Base-by-base conservation (phyloP, 37 sponge, comb jelly and placozoan genomes). In the Aplysina aerophoba region DNA sequence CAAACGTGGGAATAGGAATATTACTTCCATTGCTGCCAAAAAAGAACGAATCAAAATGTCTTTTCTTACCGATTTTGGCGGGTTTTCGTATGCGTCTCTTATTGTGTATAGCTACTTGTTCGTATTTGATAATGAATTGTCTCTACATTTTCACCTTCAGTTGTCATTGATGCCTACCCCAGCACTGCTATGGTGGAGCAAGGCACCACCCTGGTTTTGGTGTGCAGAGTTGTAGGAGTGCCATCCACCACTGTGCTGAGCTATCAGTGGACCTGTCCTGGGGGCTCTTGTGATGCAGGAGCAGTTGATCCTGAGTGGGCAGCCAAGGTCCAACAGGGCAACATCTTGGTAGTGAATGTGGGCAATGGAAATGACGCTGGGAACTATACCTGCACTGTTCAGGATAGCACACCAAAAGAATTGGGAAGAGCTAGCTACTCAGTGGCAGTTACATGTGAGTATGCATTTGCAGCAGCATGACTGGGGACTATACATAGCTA, bases 121-220 rank as follows among this genome's bases (percentile, higher is more conserved):
- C n/a, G n/a, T n/a, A n/a, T 57, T 57, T 57, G 17, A 57, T 67
- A 67, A 15, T 14, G 15, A 67, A 14, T 14, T 67, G 15, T 67
- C n/a, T 15, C 14, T 25, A 21, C 15, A 21, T 36, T 25, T 6
- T 22, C 78, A 39, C 14, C 20, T 17, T 41, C 54, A 75, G 78
- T 75, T 19, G n/a, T 53, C n/a, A 75, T 75, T 24, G 78, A 75
- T 75, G 78, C 78, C 78, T 75, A 75, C 54, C 78, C 78, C 17
- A 75, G 41, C 78, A 75, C 50, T 36, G 21, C 78, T 6, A n/a
- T 15, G 13, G 78, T 75, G 38, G 31, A 31, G 22, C 78, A 75
- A 41, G 78, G 78, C 24, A 75, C 78, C 21, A 75, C 78, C 24
- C 41, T 75, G 31, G 53, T 75, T 75, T 21, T 75, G 78, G 78